phyloP scores from a whole-genome alignment of 2,113 vertebrate species.

The Oxygymnocypris stewartii region DNA sequence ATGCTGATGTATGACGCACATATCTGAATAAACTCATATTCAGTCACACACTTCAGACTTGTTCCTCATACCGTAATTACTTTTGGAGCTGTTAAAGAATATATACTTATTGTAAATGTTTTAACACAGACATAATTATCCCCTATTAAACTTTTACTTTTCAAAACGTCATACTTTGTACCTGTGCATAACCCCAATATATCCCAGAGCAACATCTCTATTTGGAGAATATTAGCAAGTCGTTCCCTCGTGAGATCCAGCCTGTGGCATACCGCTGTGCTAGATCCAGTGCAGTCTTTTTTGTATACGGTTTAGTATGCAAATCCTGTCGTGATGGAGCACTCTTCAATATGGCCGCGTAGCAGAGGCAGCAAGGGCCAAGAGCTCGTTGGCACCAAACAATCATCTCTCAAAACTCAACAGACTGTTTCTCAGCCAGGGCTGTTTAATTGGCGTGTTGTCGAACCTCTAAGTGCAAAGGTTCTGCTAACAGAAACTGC shows the following conservation, averaged over 20 bases:
- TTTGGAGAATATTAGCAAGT: conserved; percentile 19
- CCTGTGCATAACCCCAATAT: background rate
- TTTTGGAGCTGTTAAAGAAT: background rate
- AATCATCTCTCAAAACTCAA: conserved; percentile 34
- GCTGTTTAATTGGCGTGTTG: conserved; percentile 53
- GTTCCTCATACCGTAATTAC: background rate
- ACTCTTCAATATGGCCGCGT: background rate
- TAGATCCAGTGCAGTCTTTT: conserved; percentile 19
- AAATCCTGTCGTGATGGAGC: background rate
- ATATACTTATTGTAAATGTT: background rate
- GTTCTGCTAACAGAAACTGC: conserved; percentile 30
- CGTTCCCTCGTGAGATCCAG: conserved; percentile 4
- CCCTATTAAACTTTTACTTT: conserved; percentile 1
- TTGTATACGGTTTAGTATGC: conserved; percentile 22
- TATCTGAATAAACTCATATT: background rate
- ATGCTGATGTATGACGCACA: background rate
- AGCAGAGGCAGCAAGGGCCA: conserved; percentile 5
- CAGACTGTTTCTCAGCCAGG: conserved; percentile 14
- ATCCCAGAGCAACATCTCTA: conserved; percentile 37
- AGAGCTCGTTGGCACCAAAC: conserved; percentile 11
- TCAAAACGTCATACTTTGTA: conserved; percentile 8
- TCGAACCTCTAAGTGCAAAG: conserved; percentile 32
- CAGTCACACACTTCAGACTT: background rate
- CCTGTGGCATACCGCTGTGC: conserved; percentile 7
- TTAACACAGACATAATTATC: background rate